These are phyloP conservation scores for Xenopus laevis DNA, from an alignment of 2,113 vertebrate genomes.

Conservation along the genomic window DNA sequence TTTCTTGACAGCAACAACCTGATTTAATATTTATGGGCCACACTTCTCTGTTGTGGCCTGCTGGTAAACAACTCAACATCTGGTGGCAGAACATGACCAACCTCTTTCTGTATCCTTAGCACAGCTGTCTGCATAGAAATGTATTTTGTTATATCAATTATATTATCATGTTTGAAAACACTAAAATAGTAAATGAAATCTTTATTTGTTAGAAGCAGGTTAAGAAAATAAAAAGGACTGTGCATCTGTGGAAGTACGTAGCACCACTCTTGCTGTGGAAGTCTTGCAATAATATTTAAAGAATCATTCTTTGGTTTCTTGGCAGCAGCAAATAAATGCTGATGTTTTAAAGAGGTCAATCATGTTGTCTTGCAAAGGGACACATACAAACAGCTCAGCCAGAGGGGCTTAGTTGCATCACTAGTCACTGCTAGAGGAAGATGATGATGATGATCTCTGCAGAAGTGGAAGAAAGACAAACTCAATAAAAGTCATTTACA, in stretches of 20 bases:
- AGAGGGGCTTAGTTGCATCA: background rate
- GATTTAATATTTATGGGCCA: no score
- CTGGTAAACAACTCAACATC: no score
- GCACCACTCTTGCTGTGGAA: conserved; percentile 12
- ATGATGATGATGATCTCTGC: conserved; percentile 32
- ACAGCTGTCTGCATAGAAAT: no score
- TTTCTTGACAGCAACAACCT: no score
- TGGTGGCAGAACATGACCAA: no score
- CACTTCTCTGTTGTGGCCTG: no score
- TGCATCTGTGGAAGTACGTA: background rate
- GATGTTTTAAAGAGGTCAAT: background rate
- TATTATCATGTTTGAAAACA: background rate
- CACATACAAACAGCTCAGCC: conserved; percentile 15
- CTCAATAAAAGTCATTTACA: background rate
- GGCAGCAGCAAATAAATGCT: background rate
- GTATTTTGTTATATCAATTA: background rate
- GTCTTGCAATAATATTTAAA: background rate
- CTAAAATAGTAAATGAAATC: conserved; percentile 12
- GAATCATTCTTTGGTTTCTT: background rate
- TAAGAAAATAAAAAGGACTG: background rate
- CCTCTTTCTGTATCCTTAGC: no score
- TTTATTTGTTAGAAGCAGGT: conserved; percentile 25
- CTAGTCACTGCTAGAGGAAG: conserved; percentile 35
- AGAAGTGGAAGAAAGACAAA: conserved; percentile 10
- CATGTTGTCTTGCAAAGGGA: background rate